phyloP scores from a whole-genome alignment of 2,797 vertebrate genomes.

The Pogonophryne albipinna region DNA sequence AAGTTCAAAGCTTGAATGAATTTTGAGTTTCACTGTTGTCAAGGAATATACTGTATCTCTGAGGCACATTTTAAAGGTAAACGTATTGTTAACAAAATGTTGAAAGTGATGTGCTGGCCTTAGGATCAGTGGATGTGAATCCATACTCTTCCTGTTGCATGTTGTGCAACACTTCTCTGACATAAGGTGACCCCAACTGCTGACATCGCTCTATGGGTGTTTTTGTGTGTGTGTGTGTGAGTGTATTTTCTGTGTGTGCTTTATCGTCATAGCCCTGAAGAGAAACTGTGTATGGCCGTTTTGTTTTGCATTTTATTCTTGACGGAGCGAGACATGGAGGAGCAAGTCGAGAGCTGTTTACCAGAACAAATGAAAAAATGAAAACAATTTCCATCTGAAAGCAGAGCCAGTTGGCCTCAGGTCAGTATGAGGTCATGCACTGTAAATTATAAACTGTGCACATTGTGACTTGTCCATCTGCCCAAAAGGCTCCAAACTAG shows the following conservation, averaged over 20 bases:
- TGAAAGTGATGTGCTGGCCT: not conserved
- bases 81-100: not conserved
- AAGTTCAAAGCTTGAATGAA: not conserved
- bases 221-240: not conserved
- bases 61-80: too few relatives aligned
- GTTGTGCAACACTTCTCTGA: conserved; percentile 5
- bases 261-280: conserved; percentile 7
- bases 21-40: not conserved
- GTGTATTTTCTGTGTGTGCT: conserved; percentile 6
- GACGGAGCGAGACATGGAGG: not conserved
- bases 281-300: conserved; percentile 18
- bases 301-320: conserved; percentile 25
- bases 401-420: conserved; percentile 16
- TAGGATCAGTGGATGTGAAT: not conserved
- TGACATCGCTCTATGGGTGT: not conserved
- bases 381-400: conserved; percentile 12
- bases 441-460: not conserved
- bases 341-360: conserved; percentile 25
- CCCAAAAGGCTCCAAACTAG: not conserved
- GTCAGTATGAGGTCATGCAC: conserved; percentile 10
- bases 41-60: not conserved
- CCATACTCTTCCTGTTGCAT: not conserved
- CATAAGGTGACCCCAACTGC: not conserved
- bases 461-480: not conserved
- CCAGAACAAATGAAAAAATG: conserved; percentile 15